A percentile compares a stretch with the other conserved stretches of the same genome.
Evolutionary conservation across 2,888 invertebrate genomes (phyloP).

Genomic region (Amblyjoppa fuscipennis): DNA sequence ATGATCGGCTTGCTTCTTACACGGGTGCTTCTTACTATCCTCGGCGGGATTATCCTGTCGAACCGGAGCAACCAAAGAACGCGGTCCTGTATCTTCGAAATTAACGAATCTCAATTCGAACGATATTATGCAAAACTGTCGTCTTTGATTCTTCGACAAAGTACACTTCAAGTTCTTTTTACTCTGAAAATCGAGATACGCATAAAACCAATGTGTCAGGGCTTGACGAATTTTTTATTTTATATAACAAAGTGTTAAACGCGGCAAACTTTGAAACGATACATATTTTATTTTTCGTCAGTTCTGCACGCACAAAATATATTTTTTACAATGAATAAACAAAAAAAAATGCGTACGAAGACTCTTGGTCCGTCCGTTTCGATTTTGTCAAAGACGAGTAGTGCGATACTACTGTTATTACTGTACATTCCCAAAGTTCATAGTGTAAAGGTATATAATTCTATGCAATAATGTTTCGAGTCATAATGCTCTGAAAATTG

Average conservation of each 20-base stretch:
- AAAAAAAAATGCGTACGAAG: slow-evolving; percentile 34
- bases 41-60: background rate
- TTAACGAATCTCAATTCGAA: background rate
- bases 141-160: slow-evolving; percentile 40
- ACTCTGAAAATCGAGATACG: background rate
- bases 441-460: slow-evolving; percentile 30
- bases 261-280: slow-evolving; percentile 5
- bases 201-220: background rate
- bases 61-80: background rate
- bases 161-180: slow-evolving; percentile 28
- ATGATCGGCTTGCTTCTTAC: slow-evolving; percentile 56
- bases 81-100: background rate
- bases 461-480: background rate
- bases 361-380: slow-evolving; percentile 65
- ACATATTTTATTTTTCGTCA: slow-evolving; percentile 18
- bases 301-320: slow-evolving; percentile 55
- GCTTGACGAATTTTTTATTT: slow-evolving; percentile 2
- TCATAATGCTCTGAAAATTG: slow-evolving; percentile 34
- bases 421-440: slow-evolving; percentile 58
- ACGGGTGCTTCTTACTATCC: slow-evolving; percentile 1
- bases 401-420: slow-evolving; percentile 22
- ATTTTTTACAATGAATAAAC: background rate
- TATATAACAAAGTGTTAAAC: slow-evolving; percentile 19
- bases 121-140: slow-evolving; percentile 60
- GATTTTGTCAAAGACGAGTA: slow-evolving; percentile 46